Conservation (phyloP, 2,888 invertebrate species). For the Aethes cnicana region DNA sequence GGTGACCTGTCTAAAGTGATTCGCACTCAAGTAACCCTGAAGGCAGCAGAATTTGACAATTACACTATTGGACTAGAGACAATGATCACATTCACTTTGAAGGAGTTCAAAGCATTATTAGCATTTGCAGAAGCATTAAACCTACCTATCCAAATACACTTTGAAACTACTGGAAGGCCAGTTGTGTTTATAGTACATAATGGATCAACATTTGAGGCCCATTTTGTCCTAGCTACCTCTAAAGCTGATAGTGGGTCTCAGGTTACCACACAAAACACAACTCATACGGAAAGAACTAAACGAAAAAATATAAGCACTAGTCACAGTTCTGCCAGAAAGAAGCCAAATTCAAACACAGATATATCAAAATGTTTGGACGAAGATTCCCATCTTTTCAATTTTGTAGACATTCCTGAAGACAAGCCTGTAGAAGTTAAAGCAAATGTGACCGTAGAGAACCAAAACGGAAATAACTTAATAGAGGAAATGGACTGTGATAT, state of each 20-base stretch:
- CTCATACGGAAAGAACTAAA: slow-evolving; percentile 52
- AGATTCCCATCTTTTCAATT: slow-evolving; percentile 76
- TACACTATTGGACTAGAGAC: slow-evolving; percentile 85
- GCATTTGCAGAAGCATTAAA: slow-evolving; percentile 89
- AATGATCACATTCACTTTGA: slow-evolving; percentile 91
- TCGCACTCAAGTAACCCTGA: slow-evolving; percentile 89
- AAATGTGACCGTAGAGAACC: slow-evolving; percentile 36
- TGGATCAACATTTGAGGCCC: slow-evolving; percentile 88
- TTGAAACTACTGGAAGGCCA: slow-evolving; percentile 90
- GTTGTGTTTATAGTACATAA: slow-evolving; percentile 88
- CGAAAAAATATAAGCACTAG: slow-evolving; percentile 48
- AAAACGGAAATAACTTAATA: slow-evolving; percentile 38
- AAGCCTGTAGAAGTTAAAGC: slow-evolving; percentile 33
- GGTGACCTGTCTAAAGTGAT: slow-evolving; percentile 86
- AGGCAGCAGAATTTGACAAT: slow-evolving; percentile 87
- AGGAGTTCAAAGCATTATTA: slow-evolving; percentile 91
- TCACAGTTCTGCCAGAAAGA: slow-evolving; percentile 56
- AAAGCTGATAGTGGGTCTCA: slow-evolving; percentile 79
- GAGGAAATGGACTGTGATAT: slow-evolving; percentile 66
- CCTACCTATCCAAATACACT: slow-evolving; percentile 86
- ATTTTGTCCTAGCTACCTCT: slow-evolving; percentile 90
- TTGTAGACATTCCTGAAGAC: slow-evolving; percentile 70
- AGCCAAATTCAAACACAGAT: slow-evolving; percentile 63
- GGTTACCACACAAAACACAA: slow-evolving; percentile 66
- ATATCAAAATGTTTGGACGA: slow-evolving; percentile 70